Conservation (phyloP, 2,113 vertebrate species). For the Caracal caracal region DNA sequence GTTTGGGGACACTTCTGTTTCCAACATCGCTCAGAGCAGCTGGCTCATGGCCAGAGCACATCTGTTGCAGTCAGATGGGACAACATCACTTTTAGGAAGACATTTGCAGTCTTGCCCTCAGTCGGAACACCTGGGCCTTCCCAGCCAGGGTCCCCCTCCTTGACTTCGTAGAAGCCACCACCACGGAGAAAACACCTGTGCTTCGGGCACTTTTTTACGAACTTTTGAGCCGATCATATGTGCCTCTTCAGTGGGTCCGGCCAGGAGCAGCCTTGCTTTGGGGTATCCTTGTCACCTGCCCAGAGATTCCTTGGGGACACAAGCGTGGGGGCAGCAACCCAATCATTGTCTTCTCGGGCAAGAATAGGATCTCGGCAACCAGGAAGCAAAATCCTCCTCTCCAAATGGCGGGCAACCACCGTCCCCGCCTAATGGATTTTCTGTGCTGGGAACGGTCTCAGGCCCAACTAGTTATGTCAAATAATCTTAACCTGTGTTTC, state of each 20-base stretch:
- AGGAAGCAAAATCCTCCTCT: conserved; percentile 89
- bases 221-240: conserved; percentile 86
- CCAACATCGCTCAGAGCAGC: neutral
- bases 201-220: conserved; percentile 88
- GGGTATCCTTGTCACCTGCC: conserved; percentile 84
- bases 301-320: conserved; percentile 82
- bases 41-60: neutral
- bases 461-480: neutral
- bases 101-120: too few relatives aligned
- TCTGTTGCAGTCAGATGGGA: neutral
- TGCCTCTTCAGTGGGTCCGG: conserved; percentile 66
- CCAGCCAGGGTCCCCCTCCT: conserved; percentile 81
- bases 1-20: neutral
- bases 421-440: neutral
- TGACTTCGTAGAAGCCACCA: conserved; percentile 72
- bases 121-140: neutral
- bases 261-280: conserved; percentile 84
- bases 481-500: neutral
- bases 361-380: conserved; percentile 85
- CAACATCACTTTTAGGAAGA: neutral
- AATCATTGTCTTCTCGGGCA: conserved; percentile 90
- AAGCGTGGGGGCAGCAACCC: conserved; percentile 82
- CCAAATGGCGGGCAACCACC: conserved; percentile 84
- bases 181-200: conserved; percentile 84
- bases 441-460: neutral